phyloP scores from a whole-genome alignment of 2,113 vertebrate species.

The Aramus guarauna region DNA sequence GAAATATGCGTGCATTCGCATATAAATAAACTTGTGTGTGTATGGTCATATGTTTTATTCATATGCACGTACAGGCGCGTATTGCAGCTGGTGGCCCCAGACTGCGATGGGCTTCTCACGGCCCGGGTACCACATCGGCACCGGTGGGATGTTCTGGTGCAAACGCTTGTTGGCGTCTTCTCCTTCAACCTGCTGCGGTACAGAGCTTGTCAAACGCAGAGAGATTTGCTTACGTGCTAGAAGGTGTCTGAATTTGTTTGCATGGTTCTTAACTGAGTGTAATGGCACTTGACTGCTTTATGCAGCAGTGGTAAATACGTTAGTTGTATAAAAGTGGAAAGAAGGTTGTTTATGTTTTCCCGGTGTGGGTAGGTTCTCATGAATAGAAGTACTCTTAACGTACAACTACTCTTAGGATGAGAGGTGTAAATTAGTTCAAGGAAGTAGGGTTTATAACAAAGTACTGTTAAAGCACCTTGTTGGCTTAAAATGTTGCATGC shows the following conservation, averaged over 20 bases:
- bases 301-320: accelerated
- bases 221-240: not conserved
- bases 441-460: not conserved
- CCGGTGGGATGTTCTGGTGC: no score
- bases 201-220: not conserved
- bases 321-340: not conserved
- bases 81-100: not conserved
- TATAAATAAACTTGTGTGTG: not conserved
- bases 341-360: not conserved
- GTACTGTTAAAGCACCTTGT: not conserved
- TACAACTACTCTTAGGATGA: not conserved
- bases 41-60: accelerated
- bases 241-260: not conserved
- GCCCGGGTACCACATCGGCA: not conserved
- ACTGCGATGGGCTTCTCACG: not conserved
- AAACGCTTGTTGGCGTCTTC: not conserved
- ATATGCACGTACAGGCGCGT: accelerated
- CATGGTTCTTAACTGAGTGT: not conserved
- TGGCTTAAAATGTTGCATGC: not conserved
- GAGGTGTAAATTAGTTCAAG: not conserved
- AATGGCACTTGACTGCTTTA: not conserved
- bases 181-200: not conserved
- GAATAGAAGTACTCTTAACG: not conserved
- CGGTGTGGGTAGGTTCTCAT: accelerated
- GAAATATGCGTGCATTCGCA: accelerated